Percentiles rank a stretch among this genome's conserved stretches.
These are phyloP conservation scores for Zophobas atratus DNA, from an alignment of 1,140 invertebrate genomes.

Conservation along the genomic window DNA sequence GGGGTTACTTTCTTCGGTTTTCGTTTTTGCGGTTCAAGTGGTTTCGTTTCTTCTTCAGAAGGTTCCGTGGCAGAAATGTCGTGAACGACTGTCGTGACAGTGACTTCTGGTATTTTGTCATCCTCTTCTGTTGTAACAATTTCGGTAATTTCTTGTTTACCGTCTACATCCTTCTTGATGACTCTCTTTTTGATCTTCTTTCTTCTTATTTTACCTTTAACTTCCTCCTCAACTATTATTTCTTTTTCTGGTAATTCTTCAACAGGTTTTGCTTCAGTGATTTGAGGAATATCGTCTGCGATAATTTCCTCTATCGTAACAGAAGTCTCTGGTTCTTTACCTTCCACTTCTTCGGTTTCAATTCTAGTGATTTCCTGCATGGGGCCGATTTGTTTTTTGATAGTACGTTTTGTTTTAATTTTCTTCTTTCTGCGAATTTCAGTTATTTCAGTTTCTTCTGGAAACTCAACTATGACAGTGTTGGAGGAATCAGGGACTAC, in stretches of 20 bases:
- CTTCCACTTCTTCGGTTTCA: conserved; percentile 68
- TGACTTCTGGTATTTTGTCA: conserved; percentile 58
- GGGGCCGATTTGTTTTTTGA: conserved; percentile 59
- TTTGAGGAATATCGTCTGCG: conserved; percentile 64
- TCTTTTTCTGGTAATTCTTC: conserved; percentile 65
- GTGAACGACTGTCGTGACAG: conserved; percentile 50
- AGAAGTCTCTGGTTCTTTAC: conserved; percentile 65
- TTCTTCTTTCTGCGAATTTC: conserved; percentile 12
- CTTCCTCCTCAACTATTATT: conserved; percentile 62
- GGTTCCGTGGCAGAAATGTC: conserved; percentile 19
- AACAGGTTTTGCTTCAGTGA: conserved; percentile 62
- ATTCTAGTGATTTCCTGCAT: conserved; percentile 67
- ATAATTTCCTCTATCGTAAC: conserved; percentile 65
- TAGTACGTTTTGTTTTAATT: conserved; percentile 37
- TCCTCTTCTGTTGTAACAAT: conserved; percentile 62
- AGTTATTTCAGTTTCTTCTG: conserved; percentile 60
- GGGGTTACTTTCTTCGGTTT: conserved; percentile 51
- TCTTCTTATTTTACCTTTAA: conserved; percentile 61
- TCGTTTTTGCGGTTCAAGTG: conserved; percentile 33
- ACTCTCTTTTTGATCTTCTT: conserved; percentile 62
- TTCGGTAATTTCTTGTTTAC: conserved; percentile 59
- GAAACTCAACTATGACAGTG: conserved; percentile 19
- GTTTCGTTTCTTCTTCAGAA: conserved; percentile 46
- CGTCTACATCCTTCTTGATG: conserved; percentile 57
- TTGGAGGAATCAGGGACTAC: background rate